Evolutionary conservation across 2,113 vertebrate species (phyloP).

Genomic region (Progne subis): DNA sequence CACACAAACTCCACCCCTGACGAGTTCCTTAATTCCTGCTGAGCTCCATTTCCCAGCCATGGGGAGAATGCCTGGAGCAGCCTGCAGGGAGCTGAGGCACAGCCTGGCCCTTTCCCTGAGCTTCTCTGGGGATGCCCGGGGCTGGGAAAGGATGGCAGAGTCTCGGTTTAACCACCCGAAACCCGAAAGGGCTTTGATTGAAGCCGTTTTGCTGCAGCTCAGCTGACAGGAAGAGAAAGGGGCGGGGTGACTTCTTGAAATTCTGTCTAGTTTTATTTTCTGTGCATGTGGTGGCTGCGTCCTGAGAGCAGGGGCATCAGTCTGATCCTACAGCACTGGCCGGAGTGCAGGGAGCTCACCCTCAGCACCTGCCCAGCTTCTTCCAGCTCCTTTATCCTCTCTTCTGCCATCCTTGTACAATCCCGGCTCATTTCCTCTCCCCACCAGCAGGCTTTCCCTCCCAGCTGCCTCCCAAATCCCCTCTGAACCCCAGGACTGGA

Average conservation of each 20-base stretch:
- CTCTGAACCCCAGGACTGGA: background rate
- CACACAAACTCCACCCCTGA: background rate
- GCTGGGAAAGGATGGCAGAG: background rate
- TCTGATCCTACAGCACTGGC: too few relatives aligned
- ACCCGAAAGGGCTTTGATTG: rapidly evolving
- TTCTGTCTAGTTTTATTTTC: background rate
- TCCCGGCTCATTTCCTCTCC: background rate
- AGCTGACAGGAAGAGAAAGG: background rate
- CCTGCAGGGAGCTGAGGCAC: rapidly evolving
- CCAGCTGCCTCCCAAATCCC: background rate
- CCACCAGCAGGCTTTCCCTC: background rate
- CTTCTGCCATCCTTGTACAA: background rate
- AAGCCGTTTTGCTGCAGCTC: background rate
- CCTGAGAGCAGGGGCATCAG: background rate
- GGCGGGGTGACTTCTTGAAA: background rate
- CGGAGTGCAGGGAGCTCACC: rapidly evolving
- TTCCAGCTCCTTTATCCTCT: too few relatives aligned
- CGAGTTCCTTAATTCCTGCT: background rate
- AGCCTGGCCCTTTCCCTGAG: background rate
- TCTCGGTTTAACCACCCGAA: rapidly evolving
- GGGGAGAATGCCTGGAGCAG: background rate
- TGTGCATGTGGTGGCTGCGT: rapidly evolving
- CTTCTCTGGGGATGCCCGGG: rapidly evolving
- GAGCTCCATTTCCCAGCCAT: background rate
- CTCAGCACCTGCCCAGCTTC: background rate